Evolutionary conservation across 2,113 vertebrate genomes (phyloP), one percentile per base, ranked within the genome.

Genomic region (Silurus asotus): DNA sequence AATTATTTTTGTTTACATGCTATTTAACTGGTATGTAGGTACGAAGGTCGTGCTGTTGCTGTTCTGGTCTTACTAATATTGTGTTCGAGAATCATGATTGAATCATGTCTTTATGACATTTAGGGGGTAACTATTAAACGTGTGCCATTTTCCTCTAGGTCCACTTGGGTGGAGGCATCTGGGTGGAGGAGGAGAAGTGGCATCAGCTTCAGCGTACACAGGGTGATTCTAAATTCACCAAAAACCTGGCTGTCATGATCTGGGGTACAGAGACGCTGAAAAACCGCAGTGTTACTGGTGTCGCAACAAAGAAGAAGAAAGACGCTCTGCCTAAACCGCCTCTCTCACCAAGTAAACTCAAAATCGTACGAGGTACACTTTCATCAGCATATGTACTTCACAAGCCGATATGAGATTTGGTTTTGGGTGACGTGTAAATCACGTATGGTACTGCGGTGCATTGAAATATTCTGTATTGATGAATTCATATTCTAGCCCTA

Each of bases 261-360:
- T 99, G 98, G 98, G 98, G 98, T 92, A 98, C 98, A 87, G 98
- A 99, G 94, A 98, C 98, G 90, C 96, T 99, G 84, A 99, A 99
- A 94, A 99, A 99, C 94, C 97, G 98, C 89, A 99, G 98, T 79
- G 98, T 99, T 89, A 99, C 98, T 77, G 98, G 98, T 89, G 98
- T 99, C 81, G 98, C 98, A 90, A 99, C 97, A 90, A 99, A 99
- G 95, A 99, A 99, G 95, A 99, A 99, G 95, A 99, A 99, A 93
- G 98, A 99, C 82, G 98, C 98, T 56, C 91, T 99, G 92, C 98
- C 98, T 83, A 99, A 99, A 93, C 98, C 98, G 62, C 98, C 98
- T 65, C 96, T 99, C 88, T 99, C 98, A 2, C 98, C 98, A 92
- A 98, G 98, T 96, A 99, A 99, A 92, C 96, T 99, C 75, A 99